Conservation (phyloP, 2,797 vertebrate genomes). For the Sebastes cheni region DNA sequence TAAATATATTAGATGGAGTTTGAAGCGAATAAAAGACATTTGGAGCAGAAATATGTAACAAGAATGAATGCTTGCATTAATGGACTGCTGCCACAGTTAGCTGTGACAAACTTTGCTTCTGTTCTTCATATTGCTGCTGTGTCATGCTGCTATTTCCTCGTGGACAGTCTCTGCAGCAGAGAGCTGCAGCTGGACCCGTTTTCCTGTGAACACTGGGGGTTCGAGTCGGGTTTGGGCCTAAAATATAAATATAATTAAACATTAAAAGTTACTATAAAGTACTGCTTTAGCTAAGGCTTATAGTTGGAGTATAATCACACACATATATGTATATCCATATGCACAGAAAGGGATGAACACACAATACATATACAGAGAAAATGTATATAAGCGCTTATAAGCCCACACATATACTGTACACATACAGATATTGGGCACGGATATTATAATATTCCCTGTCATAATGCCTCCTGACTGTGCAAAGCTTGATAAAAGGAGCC, state of each 20-base stretch:
- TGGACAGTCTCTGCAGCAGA: constrained; percentile 50
- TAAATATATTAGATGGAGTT: constrained; percentile 1
- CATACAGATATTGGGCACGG: constrained; percentile 21
- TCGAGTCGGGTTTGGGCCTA: constrained; percentile 8
- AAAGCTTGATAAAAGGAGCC: constrained; percentile 55
- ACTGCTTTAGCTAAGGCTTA: neutral
- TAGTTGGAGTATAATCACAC: neutral
- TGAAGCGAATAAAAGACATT: constrained; percentile 13
- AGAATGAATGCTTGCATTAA: constrained; percentile 47
- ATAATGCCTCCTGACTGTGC: constrained; percentile 44
- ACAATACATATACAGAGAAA: constrained; percentile 22
- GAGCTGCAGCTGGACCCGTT: constrained; percentile 45
- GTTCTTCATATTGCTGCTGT: constrained; percentile 64
- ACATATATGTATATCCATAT: neutral
- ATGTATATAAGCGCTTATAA: neutral
- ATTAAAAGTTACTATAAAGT: constrained; percentile 15
- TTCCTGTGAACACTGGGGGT: constrained; percentile 20
- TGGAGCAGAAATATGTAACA: constrained; percentile 18
- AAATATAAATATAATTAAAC: constrained; percentile 31
- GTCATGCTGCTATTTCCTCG: constrained; percentile 62
- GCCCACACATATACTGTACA: constrained; percentile 19
- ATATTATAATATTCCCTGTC: constrained; percentile 24
- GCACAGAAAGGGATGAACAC: constrained; percentile 14
- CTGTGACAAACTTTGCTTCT: constrained; percentile 58
- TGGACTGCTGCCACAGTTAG: constrained; percentile 45